Evolutionary conservation across 2,888 invertebrate genomes (phyloP), one percentile per base, ranked within the genome.

Genomic region (Patella ulyssiponensis): DNA sequence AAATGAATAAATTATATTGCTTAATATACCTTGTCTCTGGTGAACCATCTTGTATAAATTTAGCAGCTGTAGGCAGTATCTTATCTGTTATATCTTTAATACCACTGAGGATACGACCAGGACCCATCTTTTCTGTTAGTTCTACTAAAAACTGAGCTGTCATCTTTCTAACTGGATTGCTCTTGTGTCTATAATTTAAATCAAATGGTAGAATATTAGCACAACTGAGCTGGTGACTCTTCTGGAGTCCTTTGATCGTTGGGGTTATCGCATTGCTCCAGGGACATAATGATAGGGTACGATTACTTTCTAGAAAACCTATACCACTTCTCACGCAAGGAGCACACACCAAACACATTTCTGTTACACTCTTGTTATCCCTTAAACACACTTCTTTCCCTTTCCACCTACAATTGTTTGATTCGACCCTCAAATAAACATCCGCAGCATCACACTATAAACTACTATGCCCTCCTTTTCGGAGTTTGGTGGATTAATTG

Each of bases 121-220:
- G 93, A 7, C 97, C 96, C 84, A 95, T 92, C 78, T 94, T 94
- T 86, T 95, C 94, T 71, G 95, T 89, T 52, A 96, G 92, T 75
- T 94, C 93, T 71, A 94, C 94, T 75, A 98, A 91, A 76, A 97
- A 94, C 87, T 95, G 94, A 0, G 96, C 95, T 0, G 97, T 94
- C 11, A 96, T 94, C 71, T 96, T 95, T 52, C 98, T 94, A 5
- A 98, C 97, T 7, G 96, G 93, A 0, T 96, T 95, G 90, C 97
- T 98, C 85, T 96, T 96, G 92, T 98, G 98, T 71, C 93, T 93
- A 84, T 12, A 86, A 82, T 76, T 75, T 75, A 9, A 73, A 71
- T 70, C 52, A n/a, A 77, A n/a, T 7, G 17, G 54, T 73, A 15
- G 70, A 14, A 70, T 69, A 20, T 56, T 23, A 27, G 12, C 51